Conservation (phyloP, 2,113 vertebrate species). For the Saccopteryx bilineata region DNA sequence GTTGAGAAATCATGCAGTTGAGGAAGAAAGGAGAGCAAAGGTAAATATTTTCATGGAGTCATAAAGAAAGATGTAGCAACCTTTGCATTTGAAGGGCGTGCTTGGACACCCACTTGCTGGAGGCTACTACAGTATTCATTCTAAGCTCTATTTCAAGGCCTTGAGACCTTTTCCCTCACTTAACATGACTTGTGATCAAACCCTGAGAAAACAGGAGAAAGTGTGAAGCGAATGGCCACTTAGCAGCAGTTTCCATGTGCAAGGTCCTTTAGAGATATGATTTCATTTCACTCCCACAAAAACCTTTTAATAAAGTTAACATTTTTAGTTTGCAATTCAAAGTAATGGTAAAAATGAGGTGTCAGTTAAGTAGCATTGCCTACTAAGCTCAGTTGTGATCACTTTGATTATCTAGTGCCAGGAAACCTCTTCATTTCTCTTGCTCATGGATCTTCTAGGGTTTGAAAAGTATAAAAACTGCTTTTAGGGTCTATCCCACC, state of each 20-base stretch:
- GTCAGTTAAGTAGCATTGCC: background rate
- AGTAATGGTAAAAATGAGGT: background rate
- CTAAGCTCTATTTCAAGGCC: conserved; percentile 1
- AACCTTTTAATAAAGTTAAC: background rate
- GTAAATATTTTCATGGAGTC: background rate
- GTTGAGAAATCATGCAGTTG: background rate
- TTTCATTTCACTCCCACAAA: conserved; percentile 41
- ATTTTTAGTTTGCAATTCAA: background rate
- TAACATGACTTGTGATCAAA: background rate
- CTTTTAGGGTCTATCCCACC: background rate
- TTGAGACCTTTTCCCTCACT: background rate
- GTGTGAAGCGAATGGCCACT: background rate
- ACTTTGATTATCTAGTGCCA: background rate
- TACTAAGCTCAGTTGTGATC: background rate
- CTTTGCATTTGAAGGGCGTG: background rate
- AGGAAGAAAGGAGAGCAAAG: conserved; percentile 16
- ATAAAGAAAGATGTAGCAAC: background rate
- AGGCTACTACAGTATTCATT: background rate
- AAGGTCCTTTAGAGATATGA: background rate
- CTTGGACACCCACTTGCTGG: background rate
- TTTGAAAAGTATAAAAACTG: conserved; percentile 19
- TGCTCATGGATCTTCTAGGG: background rate
- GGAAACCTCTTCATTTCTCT: conserved; percentile 25
- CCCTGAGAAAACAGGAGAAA: background rate
- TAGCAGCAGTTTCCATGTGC: background rate